These are phyloP conservation scores for Macrophya annulata DNA, from an alignment of 2,888 invertebrate genomes.

Conservation along the genomic window DNA sequence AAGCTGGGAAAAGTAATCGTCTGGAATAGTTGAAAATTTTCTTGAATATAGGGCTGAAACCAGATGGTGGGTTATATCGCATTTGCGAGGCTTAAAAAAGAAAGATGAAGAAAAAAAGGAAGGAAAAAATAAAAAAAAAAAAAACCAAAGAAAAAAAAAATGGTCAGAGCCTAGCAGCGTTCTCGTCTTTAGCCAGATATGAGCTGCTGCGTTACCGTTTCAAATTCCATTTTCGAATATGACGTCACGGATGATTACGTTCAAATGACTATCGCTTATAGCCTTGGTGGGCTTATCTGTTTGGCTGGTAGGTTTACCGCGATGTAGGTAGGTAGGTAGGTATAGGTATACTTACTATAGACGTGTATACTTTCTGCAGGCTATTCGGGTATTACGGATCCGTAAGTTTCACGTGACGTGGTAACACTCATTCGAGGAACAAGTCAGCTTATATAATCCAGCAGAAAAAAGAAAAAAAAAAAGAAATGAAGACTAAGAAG, in stretches of 20 bases:
- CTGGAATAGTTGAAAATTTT: slow-evolving; percentile 50
- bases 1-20: slow-evolving; percentile 32
- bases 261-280: slow-evolving; percentile 48
- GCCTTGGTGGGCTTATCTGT: slow-evolving; percentile 36
- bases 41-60: slow-evolving; percentile 30
- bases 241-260: slow-evolving; percentile 48
- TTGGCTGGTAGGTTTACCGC: not conserved
- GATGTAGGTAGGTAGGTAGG: not conserved
- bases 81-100: slow-evolving; percentile 5
- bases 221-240: slow-evolving; percentile 40
- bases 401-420: not conserved
- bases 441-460: not conserved
- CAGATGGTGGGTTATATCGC: slow-evolving; percentile 29
- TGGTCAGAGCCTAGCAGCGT: slow-evolving; percentile 27
- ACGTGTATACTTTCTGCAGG: slow-evolving; percentile 31
- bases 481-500: too few species aligned
- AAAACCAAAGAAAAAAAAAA: not conserved
- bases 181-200: slow-evolving; percentile 16
- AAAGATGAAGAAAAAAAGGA: not conserved
- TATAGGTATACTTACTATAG: not conserved
- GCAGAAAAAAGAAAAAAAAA: not conserved
- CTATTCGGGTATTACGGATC: slow-evolving; percentile 15
- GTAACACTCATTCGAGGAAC: slow-evolving; percentile 19
- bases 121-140: not conserved
- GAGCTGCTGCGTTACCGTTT: slow-evolving; percentile 9